Percentiles rank a stretch among this genome's conserved stretches.
These are phyloP conservation scores for Ditula angustiorana DNA, from an alignment of 2,888 invertebrate species.

Conservation along the genomic window DNA sequence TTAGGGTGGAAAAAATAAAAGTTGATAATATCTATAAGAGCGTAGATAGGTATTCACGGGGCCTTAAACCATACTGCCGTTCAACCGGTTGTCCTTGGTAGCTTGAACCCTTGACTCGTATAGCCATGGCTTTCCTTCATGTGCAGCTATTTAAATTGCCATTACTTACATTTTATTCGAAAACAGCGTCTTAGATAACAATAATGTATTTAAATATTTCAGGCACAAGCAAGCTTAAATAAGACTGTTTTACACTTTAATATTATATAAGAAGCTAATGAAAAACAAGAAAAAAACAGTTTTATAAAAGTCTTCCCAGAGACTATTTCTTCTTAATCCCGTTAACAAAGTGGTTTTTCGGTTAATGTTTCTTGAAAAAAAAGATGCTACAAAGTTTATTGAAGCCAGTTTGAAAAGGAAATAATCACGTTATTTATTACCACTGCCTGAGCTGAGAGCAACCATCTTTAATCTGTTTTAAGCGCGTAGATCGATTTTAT, in stretches of 20 bases:
- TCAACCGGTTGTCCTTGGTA: constrained; percentile 68
- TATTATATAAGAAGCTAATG: constrained; percentile 36
- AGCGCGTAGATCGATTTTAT: constrained; percentile 78
- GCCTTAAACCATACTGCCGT: constrained; percentile 43
- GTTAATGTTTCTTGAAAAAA: constrained; percentile 68
- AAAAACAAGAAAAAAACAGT: constrained; percentile 45
- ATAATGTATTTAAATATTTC: too few relatives aligned
- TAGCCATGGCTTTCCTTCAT: constrained; percentile 53
- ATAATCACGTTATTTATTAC: constrained; percentile 84
- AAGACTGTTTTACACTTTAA: too few relatives aligned
- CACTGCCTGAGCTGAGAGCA: constrained; percentile 67
- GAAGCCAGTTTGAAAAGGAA: constrained; percentile 75
- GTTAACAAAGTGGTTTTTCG: constrained; percentile 67
- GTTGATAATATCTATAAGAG: not conserved
- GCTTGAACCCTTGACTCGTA: constrained; percentile 56
- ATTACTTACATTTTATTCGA: constrained; percentile 16
- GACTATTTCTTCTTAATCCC: constrained; percentile 61
- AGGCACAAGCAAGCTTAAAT: too few relatives aligned
- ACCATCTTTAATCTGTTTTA: constrained; percentile 78
- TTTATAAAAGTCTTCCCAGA: constrained; percentile 44
- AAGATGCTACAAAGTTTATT: constrained; percentile 61
- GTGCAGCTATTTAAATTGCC: constrained; percentile 28
- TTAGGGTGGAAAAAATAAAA: not conserved
- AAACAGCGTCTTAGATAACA: too few relatives aligned
- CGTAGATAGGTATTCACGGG: constrained; percentile 42